Conservation (phyloP, 2,888 invertebrate genomes). For the Drosophila prostipennis region DNA sequence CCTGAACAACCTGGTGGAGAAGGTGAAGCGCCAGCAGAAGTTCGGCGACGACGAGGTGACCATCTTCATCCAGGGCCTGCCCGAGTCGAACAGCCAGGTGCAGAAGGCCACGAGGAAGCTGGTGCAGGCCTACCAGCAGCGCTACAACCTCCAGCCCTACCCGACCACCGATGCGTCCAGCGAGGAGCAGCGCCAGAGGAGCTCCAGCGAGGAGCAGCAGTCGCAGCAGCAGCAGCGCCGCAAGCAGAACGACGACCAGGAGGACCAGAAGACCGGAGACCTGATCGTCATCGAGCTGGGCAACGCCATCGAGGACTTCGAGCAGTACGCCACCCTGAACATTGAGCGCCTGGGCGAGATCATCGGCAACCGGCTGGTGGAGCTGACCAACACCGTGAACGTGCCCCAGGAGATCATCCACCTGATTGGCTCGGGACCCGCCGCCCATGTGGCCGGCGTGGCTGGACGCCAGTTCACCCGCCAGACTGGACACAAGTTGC, state of each 20-base stretch:
- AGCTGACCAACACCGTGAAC: conserved; percentile 63
- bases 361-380: conserved; percentile 75
- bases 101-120: conserved; percentile 75
- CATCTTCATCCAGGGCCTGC: conserved; percentile 79
- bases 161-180: conserved; percentile 34
- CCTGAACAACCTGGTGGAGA: conserved; percentile 65
- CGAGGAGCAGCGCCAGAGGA: conserved; percentile 41
- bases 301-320: conserved; percentile 62
- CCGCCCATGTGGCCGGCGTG: conserved; percentile 82
- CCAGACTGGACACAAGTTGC: conserved; percentile 77
- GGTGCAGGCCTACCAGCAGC: conserved; percentile 78
- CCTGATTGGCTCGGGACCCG: conserved; percentile 75
- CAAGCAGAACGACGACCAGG: conserved; percentile 46
- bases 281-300: conserved; percentile 79
- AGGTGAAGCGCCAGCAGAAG: conserved; percentile 61
- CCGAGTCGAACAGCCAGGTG: conserved; percentile 60
- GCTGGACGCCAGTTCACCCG: conserved; percentile 79
- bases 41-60: conserved; percentile 81
- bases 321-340: conserved; percentile 64
- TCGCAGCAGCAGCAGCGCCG: conserved; percentile 35
- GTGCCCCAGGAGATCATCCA: conserved; percentile 80
- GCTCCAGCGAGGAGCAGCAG: conserved; percentile 68
- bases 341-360: conserved; percentile 72
- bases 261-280: conserved; percentile 65
- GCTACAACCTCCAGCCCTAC: conserved; percentile 66